A percentile compares a stretch with the other conserved stretches of the same genome.
Evolutionary conservation across 2,888 invertebrate genomes (phyloP).

Genomic region (Amaurobius ferox): DNA sequence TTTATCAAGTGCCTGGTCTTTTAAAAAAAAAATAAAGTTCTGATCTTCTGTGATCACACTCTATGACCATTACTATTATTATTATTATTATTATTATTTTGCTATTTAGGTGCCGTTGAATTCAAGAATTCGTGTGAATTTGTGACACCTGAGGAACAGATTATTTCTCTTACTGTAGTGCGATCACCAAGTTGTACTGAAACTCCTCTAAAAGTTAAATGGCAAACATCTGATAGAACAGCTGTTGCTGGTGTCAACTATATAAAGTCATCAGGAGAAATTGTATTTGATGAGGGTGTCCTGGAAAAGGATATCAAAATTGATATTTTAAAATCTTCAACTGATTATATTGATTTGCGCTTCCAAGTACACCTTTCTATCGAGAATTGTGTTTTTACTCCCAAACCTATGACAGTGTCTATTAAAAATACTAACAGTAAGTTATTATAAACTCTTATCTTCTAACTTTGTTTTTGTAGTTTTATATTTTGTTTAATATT

Average conservation of each 20-base stretch:
- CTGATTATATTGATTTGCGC: neutral
- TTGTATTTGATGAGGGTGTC: neutral
- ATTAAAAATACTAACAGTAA: neutral
- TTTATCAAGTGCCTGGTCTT: too few species aligned
- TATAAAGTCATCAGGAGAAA: neutral
- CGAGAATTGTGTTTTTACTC: neutral
- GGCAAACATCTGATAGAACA: neutral
- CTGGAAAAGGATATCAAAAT: neutral
- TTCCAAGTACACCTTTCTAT: neutral
- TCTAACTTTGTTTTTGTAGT: too few species aligned
- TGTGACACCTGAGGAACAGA: neutral
- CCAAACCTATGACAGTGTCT: neutral
- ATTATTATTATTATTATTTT: too few species aligned
- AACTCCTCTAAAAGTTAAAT: neutral
- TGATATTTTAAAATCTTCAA: neutral
- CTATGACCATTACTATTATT: too few species aligned
- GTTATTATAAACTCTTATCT: neutral
- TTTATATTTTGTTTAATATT: too few species aligned
- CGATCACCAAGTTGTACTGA: neutral
- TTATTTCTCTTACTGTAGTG: neutral
- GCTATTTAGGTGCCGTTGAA: neutral
- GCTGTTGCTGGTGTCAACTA: neutral
- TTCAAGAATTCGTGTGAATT: neutral
- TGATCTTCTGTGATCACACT: too few species aligned
- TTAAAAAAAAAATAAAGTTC: too few species aligned